Evolutionary conservation across 2,797 vertebrate species (phyloP), one percentile per base, ranked within the genome.

Genomic region (Anabacerthia variegaticeps): DNA sequence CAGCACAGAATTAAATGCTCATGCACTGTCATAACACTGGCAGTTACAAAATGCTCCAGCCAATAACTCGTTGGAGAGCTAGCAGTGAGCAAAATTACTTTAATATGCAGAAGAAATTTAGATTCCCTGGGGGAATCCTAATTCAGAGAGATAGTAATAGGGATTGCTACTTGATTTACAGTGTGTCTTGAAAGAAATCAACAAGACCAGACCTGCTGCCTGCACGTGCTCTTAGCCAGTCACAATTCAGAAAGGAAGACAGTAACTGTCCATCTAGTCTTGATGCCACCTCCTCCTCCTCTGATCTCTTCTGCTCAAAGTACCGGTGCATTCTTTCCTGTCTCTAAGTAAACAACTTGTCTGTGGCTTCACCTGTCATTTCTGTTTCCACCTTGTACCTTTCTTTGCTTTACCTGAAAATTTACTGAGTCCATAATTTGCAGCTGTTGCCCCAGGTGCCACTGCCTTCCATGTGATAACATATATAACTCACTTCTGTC

Each of bases 1-100:
- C 28, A 81, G 58, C 46, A 34, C 19, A 27, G 74, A 95, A 96
- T 93, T 88, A 95, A 97, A 91, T 82, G 72, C 74, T 97, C 20
- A 14, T 24, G 61, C 74, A 37, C 77, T 84, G 83, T 95, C 92
- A 88, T 54, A 95, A 95, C 65, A 68, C 48, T 82, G 92, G 92
- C 49, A 74, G 82, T 66, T 92, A 69, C 16, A 32, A 92, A 94
- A 91, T 75, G 71, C 63, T 93, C 92, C 87, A 27, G 59, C 72
- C 63, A 86, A 67, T 59, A 80, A 62, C 75, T 68, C 23, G 4
- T 36, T 88, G 85, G 88, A 95, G 82, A 89, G 74, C 34, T 59
- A 92, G 66, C 84, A 84, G 8, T 36, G 90, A 92, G 66, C 54
- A 92, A 94, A 97, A 97, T 95, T 23, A 89, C 92, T 97, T 97